Evolutionary conservation across 2,113 vertebrate species (phyloP), one percentile per base, ranked within the genome.

Genomic region (Sardina pilchardus): DNA sequence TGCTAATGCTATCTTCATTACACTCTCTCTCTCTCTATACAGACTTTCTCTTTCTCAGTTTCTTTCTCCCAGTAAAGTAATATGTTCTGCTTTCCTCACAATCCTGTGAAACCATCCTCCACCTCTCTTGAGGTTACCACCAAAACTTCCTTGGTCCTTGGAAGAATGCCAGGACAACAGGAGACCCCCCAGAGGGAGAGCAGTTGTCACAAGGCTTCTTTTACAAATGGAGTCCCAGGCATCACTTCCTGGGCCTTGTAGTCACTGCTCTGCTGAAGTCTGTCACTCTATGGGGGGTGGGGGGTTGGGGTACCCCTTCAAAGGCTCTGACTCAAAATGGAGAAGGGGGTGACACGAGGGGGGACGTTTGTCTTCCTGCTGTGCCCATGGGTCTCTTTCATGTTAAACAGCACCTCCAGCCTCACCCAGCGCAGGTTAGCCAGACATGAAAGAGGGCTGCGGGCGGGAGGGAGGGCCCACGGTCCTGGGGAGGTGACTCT

Each of bases 241-340:
- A 82, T 87, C 81, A 91, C 86, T 92, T 91, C 88, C 91, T 91
- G 86, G 87, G 85, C 85, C 86, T 88, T 88, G 83, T 84, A 86
- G 50, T 82, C 44, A 30, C 80, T 16, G 30, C 30, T 44, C 84
- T 82, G 84, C 84, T 85, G 86, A 81, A 24, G 30, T 34, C 71
- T 87, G 85, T 87, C 67, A 81, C 90, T 90, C 87, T 82, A 50
- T 86, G 78, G 89, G 88, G 87, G 82, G 81, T 36, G 39, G 8
- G 44, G 81, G 71, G 83, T 30, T 48, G 87, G 42, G 7, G 63
- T 10, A 71, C 53, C 53, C 53, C 26, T 30, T 71, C 63, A 71
- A 34, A 71, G 63, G 63, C 63, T 71, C 30, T 71, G 26, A 26
- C 63, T 12, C 8, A 34, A 36, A 3, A 81, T n/a, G 5, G n/a